Conservation (phyloP, 1,140 invertebrate genomes). For the Listronotus oregonensis region DNA sequence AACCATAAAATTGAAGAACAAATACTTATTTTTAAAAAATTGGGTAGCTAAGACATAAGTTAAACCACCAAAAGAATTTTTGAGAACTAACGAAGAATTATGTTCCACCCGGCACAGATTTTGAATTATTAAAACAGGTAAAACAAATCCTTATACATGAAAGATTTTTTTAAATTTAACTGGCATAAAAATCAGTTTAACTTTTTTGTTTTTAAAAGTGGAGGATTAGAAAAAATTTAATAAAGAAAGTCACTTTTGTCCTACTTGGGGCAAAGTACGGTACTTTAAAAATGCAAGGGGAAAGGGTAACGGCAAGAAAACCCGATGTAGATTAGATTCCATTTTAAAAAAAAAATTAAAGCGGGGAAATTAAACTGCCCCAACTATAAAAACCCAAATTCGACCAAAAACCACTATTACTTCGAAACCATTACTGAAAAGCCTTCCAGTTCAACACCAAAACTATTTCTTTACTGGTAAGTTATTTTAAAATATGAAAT, state of each 20-base stretch:
- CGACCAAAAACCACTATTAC: constrained; percentile 53
- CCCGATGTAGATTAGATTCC: constrained; percentile 76
- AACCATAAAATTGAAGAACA: too few relatives aligned
- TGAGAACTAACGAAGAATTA: constrained; percentile 78
- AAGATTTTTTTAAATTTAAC: too few relatives aligned
- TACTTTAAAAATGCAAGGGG: constrained; percentile 79
- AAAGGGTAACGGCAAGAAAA: constrained; percentile 67
- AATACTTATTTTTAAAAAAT: constrained; percentile 39
- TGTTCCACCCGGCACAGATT: constrained; percentile 75
- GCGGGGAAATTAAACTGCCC: constrained; percentile 82
- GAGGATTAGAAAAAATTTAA: constrained; percentile 72
- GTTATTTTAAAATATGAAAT: neutral
- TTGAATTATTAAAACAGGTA: constrained; percentile 73
- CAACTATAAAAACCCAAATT: constrained; percentile 58
- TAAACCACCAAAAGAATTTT: constrained; percentile 64
- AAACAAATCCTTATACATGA: neutral
- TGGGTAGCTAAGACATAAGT: constrained; percentile 56
- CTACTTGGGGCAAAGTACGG: constrained; percentile 82
- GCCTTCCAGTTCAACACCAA: constrained; percentile 19
- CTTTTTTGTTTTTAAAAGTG: constrained; percentile 55
- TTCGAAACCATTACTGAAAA: constrained; percentile 46
- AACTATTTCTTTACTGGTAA: constrained; percentile 37
- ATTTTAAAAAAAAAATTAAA: constrained; percentile 80
- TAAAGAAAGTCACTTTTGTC: constrained; percentile 84
- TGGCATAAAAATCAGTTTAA: too few relatives aligned